phyloP scores from a whole-genome alignment of 2,888 invertebrate species.

The Kryphioiulus occultus region DNA sequence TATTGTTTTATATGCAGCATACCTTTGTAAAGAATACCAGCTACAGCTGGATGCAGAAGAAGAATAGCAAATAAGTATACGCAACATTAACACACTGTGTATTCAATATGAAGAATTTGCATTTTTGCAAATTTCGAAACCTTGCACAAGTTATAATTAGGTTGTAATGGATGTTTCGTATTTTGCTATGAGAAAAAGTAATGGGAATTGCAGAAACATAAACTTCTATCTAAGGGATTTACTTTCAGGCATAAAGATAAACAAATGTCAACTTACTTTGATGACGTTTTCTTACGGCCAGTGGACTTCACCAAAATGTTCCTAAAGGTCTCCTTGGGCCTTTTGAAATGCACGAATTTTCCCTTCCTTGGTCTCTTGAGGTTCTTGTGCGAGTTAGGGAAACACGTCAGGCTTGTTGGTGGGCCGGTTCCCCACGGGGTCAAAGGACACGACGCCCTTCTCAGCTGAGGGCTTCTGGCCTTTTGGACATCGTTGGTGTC shows the following conservation, averaged over 20 bases:
- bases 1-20: not conserved
- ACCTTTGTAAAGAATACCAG: not conserved
- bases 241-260: too few species aligned
- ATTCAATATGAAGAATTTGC: not conserved
- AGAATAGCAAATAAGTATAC: not conserved
- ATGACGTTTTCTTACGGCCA: constrained; percentile 37
- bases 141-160: too few species aligned
- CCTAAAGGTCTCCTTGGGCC: constrained; percentile 43
- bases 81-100: not conserved
- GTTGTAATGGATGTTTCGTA: too few species aligned
- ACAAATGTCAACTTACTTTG: constrained; percentile 44
- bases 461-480: not conserved
- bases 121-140: not conserved
- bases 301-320: constrained; percentile 31
- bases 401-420: not conserved
- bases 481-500: not conserved
- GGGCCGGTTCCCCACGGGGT: not conserved
- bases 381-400: not conserved
- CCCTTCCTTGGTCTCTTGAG: constrained; percentile 22
- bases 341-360: constrained; percentile 44
- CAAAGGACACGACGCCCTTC: constrained; percentile 35
- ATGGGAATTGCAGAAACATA: too few species aligned
- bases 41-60: not conserved
- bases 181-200: too few species aligned
- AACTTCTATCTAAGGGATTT: too few species aligned